Conservation (phyloP, 2,797 vertebrate genomes). For the Oryzias dopingdopingensis region DNA sequence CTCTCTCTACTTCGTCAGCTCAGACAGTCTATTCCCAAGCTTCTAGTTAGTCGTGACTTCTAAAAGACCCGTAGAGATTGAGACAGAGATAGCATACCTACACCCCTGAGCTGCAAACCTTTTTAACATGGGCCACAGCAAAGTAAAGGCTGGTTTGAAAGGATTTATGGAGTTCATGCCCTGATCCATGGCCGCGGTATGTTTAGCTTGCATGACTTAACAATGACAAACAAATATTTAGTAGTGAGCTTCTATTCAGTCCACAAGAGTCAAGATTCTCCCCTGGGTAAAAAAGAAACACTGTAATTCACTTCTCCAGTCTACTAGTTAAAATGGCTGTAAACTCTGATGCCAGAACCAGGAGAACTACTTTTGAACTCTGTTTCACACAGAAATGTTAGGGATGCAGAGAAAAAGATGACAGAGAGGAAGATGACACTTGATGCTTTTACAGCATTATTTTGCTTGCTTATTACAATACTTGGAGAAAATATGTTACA, state of each 20-base stretch:
- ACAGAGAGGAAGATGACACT: too few species aligned
- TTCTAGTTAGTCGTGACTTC: conserved; percentile 76
- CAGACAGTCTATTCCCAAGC: conserved; percentile 68
- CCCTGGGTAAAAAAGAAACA: conserved; percentile 21
- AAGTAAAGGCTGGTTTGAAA: conserved; percentile 49
- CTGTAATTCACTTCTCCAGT: conserved; percentile 28
- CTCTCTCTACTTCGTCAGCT: conserved; percentile 49
- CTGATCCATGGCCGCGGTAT: conserved; percentile 10
- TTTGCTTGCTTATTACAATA: too few species aligned
- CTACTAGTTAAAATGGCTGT: conserved; percentile 28
- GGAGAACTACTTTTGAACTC: conserved; percentile 15
- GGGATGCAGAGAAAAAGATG: neutral
- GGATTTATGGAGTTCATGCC: conserved; percentile 2
- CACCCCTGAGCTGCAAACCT: conserved; percentile 31
- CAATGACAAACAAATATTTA: conserved; percentile 20
- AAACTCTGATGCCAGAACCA: conserved; percentile 39
- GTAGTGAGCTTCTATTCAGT: conserved; percentile 9
- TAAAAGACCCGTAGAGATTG: conserved; percentile 70
- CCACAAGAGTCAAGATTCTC: conserved; percentile 24
- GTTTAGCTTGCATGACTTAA: conserved; percentile 38
- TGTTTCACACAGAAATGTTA: conserved; percentile 16
- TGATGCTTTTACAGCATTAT: too few species aligned
- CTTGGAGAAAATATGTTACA: too few species aligned
- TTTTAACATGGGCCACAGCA: conserved; percentile 40
- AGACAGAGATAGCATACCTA: conserved; percentile 24